phyloP scores from a whole-genome alignment of 2,797 vertebrate species.

The Antrozous pallidus region DNA sequence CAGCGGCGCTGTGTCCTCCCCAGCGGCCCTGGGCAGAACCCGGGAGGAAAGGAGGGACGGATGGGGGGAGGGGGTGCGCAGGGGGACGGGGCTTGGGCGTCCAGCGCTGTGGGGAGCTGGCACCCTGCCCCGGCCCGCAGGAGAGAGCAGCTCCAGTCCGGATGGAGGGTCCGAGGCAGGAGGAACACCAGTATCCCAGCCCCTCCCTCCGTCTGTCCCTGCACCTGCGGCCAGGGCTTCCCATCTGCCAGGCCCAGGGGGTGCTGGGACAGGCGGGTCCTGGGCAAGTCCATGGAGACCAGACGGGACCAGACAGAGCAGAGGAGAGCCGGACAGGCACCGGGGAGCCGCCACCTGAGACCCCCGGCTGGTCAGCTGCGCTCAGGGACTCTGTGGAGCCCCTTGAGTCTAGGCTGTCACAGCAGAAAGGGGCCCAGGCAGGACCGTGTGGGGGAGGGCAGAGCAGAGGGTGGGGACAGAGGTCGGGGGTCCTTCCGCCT shows the following conservation, averaged over 20 bases:
- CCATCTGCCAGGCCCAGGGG: fast-evolving
- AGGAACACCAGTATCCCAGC: fast-evolving
- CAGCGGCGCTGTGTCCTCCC: neutral
- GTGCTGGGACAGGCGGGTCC: neutral
- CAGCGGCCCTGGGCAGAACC: neutral
- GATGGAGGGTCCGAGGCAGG: fast-evolving
- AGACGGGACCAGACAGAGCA: neutral
- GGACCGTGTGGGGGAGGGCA: too few relatives aligned
- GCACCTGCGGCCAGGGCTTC: neutral
- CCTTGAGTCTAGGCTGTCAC: neutral
- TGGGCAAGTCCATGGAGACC: fast-evolving
- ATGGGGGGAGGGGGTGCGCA: fast-evolving
- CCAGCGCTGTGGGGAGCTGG: neutral
- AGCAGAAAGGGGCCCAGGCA: neutral
- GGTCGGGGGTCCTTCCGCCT: neutral
- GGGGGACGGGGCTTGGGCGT: fast-evolving
- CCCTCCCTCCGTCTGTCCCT: neutral
- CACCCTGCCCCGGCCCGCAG: fast-evolving
- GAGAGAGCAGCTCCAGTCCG: neutral
- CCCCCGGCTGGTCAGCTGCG: neutral
- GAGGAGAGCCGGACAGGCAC: neutral
- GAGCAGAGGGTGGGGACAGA: fast-evolving
- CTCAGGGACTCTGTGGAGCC: neutral
- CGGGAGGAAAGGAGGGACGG: fast-evolving
- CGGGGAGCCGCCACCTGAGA: neutral